Base-by-base conservation (phyloP, 2,888 invertebrate genomes). In the Noctua janthe region DNA sequence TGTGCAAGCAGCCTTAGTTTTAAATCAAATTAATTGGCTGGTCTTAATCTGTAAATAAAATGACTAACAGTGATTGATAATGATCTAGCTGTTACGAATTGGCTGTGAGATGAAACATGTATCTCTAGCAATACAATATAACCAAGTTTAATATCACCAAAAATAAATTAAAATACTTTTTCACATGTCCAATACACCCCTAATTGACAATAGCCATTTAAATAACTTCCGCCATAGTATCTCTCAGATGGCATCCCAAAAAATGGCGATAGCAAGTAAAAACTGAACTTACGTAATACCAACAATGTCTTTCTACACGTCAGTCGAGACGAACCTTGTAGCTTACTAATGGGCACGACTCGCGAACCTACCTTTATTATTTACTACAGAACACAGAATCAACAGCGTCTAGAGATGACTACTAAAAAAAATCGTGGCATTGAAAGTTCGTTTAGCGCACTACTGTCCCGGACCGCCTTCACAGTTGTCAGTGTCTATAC, bases 331-430 rank as follows among this genome's bases (percentile, higher is more conserved):
- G 93, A 94, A 94, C 94, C 92, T 94, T 94, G 92, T 91, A 91
- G 89, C 90, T 91, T 67, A 78, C 92, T 95, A 96, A 95, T 94
- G 93, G 94, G 93, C 91, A 87, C 92, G 91, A 92, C 91, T 93
- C 93, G 92, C 90, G 91, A 92, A 91, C 90, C 87, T 39, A 90
- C 90, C 87, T 89, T 90, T 90, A 91, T 87, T 84, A 88, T 87
- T 88, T 94, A 94, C 69, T 47, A 69, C n/a, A 47, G 67, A 67
- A 6, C 67, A 67, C 43, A 23, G 17, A 69, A n/a, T 47, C 47
- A 69, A 10, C 69, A 69, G 47, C 10, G 47, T 69, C n/a, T 69
- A 69, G 47, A 69, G 47, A 47, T 10, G 69, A 17, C 69, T 29
- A n/a, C n/a, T 6, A 23, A n/a, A 69, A 43, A 67, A 47, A n/a